A percentile compares a stretch with the other conserved stretches of the same genome.
phyloP scores from a whole-genome alignment of 2,797 vertebrate species.

The Centroberyx gerrardi region DNA sequence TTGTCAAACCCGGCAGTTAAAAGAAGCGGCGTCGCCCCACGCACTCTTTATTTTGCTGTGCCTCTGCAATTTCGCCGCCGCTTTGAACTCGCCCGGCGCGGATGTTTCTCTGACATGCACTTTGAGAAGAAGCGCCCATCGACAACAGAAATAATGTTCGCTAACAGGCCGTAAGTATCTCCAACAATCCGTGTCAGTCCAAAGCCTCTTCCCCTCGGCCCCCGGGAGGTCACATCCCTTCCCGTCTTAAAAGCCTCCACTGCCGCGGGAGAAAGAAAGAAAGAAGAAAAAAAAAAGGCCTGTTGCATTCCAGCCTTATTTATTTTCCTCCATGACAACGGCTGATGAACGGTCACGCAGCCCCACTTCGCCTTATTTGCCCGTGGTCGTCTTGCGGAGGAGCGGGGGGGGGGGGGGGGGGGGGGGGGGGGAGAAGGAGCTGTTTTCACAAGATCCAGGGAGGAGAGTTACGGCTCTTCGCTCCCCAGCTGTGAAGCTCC shows the following conservation, averaged over 20 bases:
- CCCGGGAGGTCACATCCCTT: conserved; percentile 62
- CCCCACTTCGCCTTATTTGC: conserved; percentile 57
- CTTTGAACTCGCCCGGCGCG: conserved; percentile 47
- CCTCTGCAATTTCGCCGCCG: background rate
- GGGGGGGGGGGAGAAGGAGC: background rate
- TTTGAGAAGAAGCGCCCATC: conserved; percentile 39
- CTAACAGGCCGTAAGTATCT: conserved; percentile 68
- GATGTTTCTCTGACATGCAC: conserved; percentile 52
- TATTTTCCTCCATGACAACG: conserved; percentile 76
- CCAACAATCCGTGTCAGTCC: conserved; percentile 69
- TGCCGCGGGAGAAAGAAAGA: conserved; percentile 24
- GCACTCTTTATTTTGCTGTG: conserved; percentile 22
- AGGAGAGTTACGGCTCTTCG: conserved; percentile 28
- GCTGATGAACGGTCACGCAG: conserved; percentile 63
- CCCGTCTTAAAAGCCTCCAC: conserved; percentile 58
- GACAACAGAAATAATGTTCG: conserved; percentile 58
- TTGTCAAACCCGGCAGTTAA: conserved; percentile 57
- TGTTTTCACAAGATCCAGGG: conserved; percentile 1
- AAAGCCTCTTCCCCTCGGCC: conserved; percentile 40
- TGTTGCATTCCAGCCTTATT: conserved; percentile 72
- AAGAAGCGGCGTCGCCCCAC: conserved; percentile 31
- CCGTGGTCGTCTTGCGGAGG: conserved; percentile 29
- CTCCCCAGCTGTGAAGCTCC: conserved; percentile 50
- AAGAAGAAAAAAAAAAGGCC: conserved; percentile 13
- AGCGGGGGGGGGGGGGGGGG: conserved; percentile 42